These are phyloP conservation scores for Drosophila tripunctata DNA, from an alignment of 2,888 invertebrate genomes.

Conservation along the genomic window DNA sequence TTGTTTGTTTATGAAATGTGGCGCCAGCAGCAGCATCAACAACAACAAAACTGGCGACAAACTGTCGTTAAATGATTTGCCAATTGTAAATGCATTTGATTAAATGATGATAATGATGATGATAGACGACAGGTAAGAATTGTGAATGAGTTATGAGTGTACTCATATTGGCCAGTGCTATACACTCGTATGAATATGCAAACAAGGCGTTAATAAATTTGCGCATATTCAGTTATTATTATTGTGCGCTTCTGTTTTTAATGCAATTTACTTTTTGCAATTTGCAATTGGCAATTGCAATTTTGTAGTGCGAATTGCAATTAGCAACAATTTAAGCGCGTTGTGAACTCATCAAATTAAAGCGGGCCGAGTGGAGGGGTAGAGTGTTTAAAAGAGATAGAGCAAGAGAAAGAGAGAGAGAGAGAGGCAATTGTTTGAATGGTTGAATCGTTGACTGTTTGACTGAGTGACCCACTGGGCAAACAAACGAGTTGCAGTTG, in stretches of 20 bases:
- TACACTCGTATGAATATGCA: slow-evolving; percentile 4
- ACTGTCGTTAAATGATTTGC: slow-evolving; percentile 38
- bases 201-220: slow-evolving; percentile 18
- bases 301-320: slow-evolving; percentile 60
- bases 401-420: background rate
- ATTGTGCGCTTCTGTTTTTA: slow-evolving; percentile 32
- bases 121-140: slow-evolving; percentile 22
- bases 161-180: background rate
- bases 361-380: slow-evolving; percentile 1
- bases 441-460: slow-evolving; percentile 26
- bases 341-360: slow-evolving; percentile 46
- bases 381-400: background rate
- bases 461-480: slow-evolving; percentile 67
- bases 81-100: slow-evolving; percentile 51
- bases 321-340: slow-evolving; percentile 67
- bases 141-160: slow-evolving; percentile 6
- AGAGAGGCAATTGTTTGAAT: slow-evolving; percentile 3
- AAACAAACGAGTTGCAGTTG: slow-evolving; percentile 37
- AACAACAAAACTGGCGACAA: slow-evolving; percentile 36
- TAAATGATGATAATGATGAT: slow-evolving; percentile 38
- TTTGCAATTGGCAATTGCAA: slow-evolving; percentile 37
- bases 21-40: slow-evolving; percentile 43
- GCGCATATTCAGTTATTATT: slow-evolving; percentile 11
- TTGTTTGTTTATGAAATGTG: slow-evolving; percentile 43
- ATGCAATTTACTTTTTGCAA: slow-evolving; percentile 50